phyloP scores from a whole-genome alignment of 2,888 invertebrate species.

The Salticus scenicus region DNA sequence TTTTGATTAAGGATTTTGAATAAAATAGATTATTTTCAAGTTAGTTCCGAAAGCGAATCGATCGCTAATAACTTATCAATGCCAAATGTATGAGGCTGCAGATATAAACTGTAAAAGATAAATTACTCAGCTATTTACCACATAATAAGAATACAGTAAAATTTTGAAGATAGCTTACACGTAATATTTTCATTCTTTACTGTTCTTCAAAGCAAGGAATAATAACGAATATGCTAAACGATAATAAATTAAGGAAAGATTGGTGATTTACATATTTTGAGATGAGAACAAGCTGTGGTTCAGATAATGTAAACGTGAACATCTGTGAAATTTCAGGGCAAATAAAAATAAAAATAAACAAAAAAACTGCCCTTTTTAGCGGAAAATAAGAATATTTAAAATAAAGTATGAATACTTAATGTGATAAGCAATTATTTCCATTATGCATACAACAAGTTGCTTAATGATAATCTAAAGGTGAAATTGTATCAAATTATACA shows the following conservation, averaged over 20 bases:
- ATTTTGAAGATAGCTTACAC: conserved; percentile 39
- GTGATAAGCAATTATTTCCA: background rate
- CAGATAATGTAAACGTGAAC: conserved; percentile 18
- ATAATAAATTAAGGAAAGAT: conserved; percentile 47
- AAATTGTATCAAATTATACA: too few species aligned
- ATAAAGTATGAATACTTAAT: background rate
- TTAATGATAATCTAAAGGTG: too few species aligned
- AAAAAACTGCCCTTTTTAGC: background rate
- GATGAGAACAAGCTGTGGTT: background rate
- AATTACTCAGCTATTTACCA: conserved; percentile 30
- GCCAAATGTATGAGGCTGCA: conserved; percentile 7
- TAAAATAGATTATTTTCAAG: background rate
- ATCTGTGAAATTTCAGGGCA: conserved; percentile 48
- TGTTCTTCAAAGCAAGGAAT: background rate
- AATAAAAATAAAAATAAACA: conserved; percentile 34
- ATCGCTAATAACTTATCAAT: conserved; percentile 20
- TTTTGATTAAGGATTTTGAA: too few species aligned
- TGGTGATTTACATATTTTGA: conserved; percentile 51
- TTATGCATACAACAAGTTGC: background rate
- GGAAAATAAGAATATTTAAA: background rate
- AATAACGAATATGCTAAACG: conserved; percentile 15
- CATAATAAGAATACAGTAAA: conserved; percentile 45
- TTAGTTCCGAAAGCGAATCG: background rate
- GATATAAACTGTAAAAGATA: conserved; percentile 29
- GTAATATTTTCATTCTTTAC: background rate